Evolutionary conservation across 2,888 invertebrate genomes (phyloP), one percentile per base, ranked within the genome.

Genomic region (Himalopsyche tibetana): DNA sequence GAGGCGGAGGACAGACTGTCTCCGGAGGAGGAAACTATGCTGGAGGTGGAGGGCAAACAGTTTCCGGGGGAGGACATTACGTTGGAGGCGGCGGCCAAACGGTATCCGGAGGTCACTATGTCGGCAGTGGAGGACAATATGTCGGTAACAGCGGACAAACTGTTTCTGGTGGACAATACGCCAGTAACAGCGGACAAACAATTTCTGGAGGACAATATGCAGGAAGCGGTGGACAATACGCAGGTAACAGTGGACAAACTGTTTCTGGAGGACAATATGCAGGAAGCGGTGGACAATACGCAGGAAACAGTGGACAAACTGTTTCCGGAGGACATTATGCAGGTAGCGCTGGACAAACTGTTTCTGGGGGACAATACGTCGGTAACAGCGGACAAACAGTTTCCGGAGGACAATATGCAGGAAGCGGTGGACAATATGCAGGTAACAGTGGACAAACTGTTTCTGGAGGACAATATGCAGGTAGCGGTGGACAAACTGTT

Each of bases 1-100:
- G 88, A 15, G 88, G 88, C 12, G 36, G 56, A 40, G 82, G 82
- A 55, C 81, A 87, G 28, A 56, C 40, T 36, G 83, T 36, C 42
- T 56, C 55, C 2, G 80, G 28, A 36, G 36, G 81, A 55, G 42
- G 55, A 63, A 19, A 55, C 11, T 36, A n/a, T 36, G 40, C 6
- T 40, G 11, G 42, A 19, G 40, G 63, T 40, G 51, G n/a, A 11
- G 81, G 28, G 12, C 51, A 55, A 5, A 38, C 55, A 2, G 11
- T 2, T 45, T 45, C 45, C 8, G 45, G 45, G 9, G 45, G 45
- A 69, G 28, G 28, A 28, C 28, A 28, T 28, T 28, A 17, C 80
- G 40, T 40, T 40, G 11, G 42, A 19, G 40, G 63, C 28, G 51
- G n/a, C 19, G 81, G 28, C 11, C 51, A 55, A 5, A 38, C 55